Conservation (phyloP, 2,797 vertebrate species). For the Mormyrops attenuatus region DNA sequence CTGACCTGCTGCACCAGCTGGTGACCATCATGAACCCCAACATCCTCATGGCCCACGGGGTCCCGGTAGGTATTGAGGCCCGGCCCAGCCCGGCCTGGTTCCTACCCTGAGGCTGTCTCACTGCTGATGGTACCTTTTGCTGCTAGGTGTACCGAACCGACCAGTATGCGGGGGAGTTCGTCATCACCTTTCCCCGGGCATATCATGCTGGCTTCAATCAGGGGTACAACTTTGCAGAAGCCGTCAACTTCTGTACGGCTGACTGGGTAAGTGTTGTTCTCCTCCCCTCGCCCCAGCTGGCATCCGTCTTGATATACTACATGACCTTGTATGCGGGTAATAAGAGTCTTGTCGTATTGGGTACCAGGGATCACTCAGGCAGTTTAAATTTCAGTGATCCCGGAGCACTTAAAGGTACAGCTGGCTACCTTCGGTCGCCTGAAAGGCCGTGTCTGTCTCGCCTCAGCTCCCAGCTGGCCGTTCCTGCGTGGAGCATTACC, state of each 20-base stretch:
- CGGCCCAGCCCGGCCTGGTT: not conserved
- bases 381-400: not conserved
- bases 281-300: not conserved
- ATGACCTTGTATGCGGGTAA: not conserved
- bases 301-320: not conserved
- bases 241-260: constrained; percentile 96
- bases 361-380: not conserved
- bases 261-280: constrained; percentile 75
- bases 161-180: constrained; percentile 95
- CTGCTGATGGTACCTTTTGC: not conserved
- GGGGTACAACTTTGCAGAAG: constrained; percentile 96
- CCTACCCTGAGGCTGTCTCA: not conserved
- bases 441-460: not conserved
- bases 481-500: constrained; percentile 93
- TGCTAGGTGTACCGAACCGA: constrained; percentile 90
- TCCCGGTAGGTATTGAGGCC: constrained; percentile 69
- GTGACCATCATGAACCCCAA: constrained; percentile 98
- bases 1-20: constrained; percentile 87
- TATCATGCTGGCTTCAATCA: constrained; percentile 98
- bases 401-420: not conserved
- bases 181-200: constrained; percentile 92
- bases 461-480: constrained; percentile 81
- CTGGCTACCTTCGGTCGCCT: not conserved
- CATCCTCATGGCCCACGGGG: constrained; percentile 85
- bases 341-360: not conserved